Evolutionary conservation across 2,797 vertebrate genomes (phyloP).

Genomic region (Melanotaenia maccullochi): DNA sequence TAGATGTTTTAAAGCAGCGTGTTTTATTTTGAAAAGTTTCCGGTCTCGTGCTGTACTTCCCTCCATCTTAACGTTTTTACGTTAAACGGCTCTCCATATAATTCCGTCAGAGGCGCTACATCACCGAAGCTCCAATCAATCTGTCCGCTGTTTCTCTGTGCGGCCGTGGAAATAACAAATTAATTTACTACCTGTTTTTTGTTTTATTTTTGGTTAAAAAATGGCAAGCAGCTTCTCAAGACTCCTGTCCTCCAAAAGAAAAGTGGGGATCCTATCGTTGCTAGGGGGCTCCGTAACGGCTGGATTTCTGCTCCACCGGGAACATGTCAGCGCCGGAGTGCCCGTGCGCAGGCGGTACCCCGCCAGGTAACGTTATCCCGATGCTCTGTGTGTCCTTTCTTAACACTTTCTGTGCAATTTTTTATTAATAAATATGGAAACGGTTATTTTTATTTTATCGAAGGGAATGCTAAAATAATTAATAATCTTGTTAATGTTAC

Average conservation of each 20-base stretch:
- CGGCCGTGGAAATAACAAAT: neutral
- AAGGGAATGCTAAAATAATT: neutral
- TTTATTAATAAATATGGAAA: neutral
- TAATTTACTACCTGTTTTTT: neutral
- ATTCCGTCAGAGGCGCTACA: conserved; percentile 53
- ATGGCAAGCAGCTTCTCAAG: conserved; percentile 91
- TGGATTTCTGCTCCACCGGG: conserved; percentile 86
- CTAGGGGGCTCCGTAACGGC: conserved; percentile 89
- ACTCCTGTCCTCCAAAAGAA: conserved; percentile 83
- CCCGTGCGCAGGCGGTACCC: conserved; percentile 89
- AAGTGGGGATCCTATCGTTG: conserved; percentile 85
- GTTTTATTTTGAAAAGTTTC: conserved; percentile 51
- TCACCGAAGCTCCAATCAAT: conserved; percentile 20
- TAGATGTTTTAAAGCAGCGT: neutral
- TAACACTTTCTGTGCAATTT: neutral
- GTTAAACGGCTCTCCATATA: neutral
- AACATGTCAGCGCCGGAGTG: conserved; percentile 83
- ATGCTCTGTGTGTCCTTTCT: neutral
- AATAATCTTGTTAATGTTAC: neutral
- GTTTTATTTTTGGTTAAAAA: neutral
- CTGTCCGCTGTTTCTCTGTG: conserved; percentile 6
- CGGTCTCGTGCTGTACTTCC: neutral
- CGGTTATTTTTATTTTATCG: neutral
- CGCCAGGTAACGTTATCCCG: conserved; percentile 84
- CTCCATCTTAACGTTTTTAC: conserved; percentile 18